Evolutionary conservation across 2,888 invertebrate species (phyloP).

Genomic region (Pterobdella sp.): DNA sequence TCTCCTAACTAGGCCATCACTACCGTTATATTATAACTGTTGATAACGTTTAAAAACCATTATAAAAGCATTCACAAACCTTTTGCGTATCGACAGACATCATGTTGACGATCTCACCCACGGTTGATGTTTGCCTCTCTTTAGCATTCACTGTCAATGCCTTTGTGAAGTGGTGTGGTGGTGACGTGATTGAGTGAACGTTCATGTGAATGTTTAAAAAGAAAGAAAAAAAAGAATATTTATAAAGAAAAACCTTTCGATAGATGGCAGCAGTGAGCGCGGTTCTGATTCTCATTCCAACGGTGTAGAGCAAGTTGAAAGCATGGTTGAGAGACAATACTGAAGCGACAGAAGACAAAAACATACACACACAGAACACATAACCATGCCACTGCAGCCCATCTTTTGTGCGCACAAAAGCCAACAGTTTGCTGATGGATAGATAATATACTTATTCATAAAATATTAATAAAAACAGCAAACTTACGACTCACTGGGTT

Average conservation of each 20-base stretch:
- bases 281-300: constrained; percentile 35
- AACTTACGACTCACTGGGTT: neutral
- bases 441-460: constrained; percentile 10
- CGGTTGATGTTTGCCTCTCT: constrained; percentile 51
- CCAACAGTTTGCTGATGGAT: constrained; percentile 31
- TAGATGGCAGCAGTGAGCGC: constrained; percentile 37
- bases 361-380: constrained; percentile 33
- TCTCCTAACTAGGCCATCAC: no score
- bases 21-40: no score
- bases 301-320: constrained; percentile 34
- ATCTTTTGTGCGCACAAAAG: constrained; percentile 31
- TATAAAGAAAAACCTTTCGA: constrained; percentile 29
- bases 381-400: constrained; percentile 37
- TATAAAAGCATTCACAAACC: no score
- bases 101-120: constrained; percentile 56
- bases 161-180: neutral
- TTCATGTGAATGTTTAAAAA: constrained; percentile 43
- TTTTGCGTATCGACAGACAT: constrained; percentile 53
- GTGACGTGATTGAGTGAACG: constrained; percentile 38
- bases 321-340: constrained; percentile 34
- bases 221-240: neutral
- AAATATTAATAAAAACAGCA: neutral
- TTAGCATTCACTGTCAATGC: constrained; percentile 47
- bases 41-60: no score
- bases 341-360: constrained; percentile 29